phyloP scores from a whole-genome alignment of 1,140 invertebrate species.

The Thaumetopoea pityocampa region DNA sequence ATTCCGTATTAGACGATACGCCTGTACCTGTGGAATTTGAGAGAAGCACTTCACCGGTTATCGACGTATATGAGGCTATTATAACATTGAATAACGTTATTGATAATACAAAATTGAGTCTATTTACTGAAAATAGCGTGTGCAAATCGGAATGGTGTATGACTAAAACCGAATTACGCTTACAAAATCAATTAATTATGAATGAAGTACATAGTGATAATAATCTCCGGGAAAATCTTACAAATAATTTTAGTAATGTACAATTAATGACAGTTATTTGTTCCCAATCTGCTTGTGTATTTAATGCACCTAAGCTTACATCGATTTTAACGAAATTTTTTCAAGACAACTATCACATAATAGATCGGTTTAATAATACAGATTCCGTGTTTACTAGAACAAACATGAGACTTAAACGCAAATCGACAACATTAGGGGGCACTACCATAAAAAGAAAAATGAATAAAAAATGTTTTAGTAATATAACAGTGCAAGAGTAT shows the following conservation, averaged over 20 bases:
- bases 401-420: no score
- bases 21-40: constrained; percentile 4
- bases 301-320: constrained; percentile 10
- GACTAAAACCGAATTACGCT: constrained; percentile 27
- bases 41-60: constrained; percentile 26
- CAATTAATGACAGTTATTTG: no score
- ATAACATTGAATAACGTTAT: constrained; percentile 5
- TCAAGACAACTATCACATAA: background rate
- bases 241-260: no score
- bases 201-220: background rate
- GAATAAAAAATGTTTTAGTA: no score
- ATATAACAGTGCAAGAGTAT: no score
- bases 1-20: constrained; percentile 10
- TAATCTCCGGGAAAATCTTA: no score
- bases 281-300: background rate
- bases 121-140: background rate
- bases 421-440: no score
- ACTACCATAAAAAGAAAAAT: no score
- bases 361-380: constrained; percentile 9
- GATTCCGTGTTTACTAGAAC: no score
- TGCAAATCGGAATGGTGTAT: constrained; percentile 29
- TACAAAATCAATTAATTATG: background rate
- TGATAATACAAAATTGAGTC: background rate
- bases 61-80: constrained; percentile 28
- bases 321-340: constrained; percentile 8